A percentile compares a stretch with the other conserved stretches of the same genome.
These are phyloP conservation scores for Sceloporus tristichus DNA, from an alignment of 2,113 vertebrate species.

Conservation along the genomic window DNA sequence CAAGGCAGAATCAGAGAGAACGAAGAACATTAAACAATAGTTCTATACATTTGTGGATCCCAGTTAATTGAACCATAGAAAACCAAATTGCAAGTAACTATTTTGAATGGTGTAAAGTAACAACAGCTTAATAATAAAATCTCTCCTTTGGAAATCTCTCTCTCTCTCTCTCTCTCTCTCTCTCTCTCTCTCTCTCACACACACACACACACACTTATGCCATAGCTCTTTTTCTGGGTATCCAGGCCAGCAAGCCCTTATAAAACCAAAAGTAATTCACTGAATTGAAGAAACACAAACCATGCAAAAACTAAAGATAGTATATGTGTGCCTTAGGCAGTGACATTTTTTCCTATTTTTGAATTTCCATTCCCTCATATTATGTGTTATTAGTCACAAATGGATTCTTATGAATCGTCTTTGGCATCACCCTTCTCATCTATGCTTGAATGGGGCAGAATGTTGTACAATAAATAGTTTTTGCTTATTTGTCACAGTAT, in stretches of 20 bases:
- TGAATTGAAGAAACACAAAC: constrained; percentile 15
- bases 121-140: constrained; percentile 31
- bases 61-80: background rate
- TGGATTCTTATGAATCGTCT: background rate
- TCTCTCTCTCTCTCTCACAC: too few relatives aligned
- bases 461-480: constrained; percentile 17
- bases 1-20: background rate
- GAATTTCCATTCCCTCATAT: constrained; percentile 13
- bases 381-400: constrained; percentile 19
- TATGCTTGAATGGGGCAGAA: background rate
- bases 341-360: background rate
- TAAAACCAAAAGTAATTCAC: constrained; percentile 30
- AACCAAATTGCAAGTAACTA: constrained; percentile 1
- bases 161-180: too few relatives aligned
- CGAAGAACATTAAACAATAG: background rate
- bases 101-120: background rate
- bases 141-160: background rate
- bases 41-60: background rate
- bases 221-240: constrained; percentile 12
- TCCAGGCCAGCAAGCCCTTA: constrained; percentile 22
- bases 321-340: background rate
- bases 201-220: background rate
- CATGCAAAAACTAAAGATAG: background rate
- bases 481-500: constrained; percentile 20
- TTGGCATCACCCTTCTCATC: background rate